Conservation (phyloP, 2,797 vertebrate species). For the Rhabdomys pumilio region DNA sequence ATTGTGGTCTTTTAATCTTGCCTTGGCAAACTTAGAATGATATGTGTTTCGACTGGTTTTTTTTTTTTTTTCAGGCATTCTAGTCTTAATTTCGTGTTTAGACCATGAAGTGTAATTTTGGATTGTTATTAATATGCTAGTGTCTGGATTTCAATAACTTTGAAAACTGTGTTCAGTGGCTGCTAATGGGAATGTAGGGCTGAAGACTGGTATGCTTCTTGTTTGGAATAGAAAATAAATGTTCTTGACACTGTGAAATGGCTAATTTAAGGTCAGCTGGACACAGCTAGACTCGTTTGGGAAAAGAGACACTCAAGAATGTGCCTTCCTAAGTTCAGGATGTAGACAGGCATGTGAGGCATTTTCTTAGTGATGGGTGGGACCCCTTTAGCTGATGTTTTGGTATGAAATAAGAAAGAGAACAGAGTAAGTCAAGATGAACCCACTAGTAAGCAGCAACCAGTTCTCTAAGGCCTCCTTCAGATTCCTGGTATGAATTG, state of each 20-base stretch:
- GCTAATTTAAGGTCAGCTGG: too few species aligned
- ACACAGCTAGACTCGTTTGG: not conserved
- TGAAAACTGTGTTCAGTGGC: not conserved
- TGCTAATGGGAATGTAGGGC: not conserved
- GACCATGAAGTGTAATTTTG: not conserved
- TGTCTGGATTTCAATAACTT: not conserved
- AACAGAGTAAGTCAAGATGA: accelerated
- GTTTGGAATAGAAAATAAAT: not conserved
- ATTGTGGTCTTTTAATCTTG: not conserved
- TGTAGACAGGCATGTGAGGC: not conserved
- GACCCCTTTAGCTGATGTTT: not conserved
- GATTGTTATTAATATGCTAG: not conserved
- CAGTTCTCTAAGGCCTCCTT: too few species aligned
- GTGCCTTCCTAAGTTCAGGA: not conserved
- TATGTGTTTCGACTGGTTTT: too few species aligned
- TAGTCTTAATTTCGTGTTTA: not conserved
- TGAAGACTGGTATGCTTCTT: not conserved
- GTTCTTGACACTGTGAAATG: not conserved
- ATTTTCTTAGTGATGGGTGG: not conserved
- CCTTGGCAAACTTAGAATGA: not conserved
- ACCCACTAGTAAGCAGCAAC: accelerated
- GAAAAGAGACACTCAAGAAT: not conserved
- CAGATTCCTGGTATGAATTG: not conserved
- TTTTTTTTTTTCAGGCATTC: not conserved
- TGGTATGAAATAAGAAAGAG: not conserved